Percentiles rank a stretch among this genome's conserved stretches.
Conservation (phyloP, 1,140 invertebrate species). For the Cherax destructor region DNA sequence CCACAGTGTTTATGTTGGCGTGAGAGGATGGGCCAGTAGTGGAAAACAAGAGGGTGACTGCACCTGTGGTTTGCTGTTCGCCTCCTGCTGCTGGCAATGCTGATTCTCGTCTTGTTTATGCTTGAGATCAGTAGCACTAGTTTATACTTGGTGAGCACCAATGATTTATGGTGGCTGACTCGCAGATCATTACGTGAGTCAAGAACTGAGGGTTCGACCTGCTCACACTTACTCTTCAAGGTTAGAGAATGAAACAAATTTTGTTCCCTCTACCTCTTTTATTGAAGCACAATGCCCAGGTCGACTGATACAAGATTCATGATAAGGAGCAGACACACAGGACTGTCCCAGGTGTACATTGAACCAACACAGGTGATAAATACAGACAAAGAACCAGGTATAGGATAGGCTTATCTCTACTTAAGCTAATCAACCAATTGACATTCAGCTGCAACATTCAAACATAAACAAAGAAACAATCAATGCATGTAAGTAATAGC, state of each 20-base stretch:
- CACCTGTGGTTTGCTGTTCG: conserved; percentile 12
- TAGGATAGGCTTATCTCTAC: conserved; percentile 48
- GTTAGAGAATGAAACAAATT: conserved; percentile 50
- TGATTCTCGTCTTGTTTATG: conserved; percentile 38
- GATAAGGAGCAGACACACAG: conserved; percentile 15
- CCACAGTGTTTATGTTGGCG: not conserved
- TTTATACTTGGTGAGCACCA: not conserved
- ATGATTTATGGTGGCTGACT: not conserved
- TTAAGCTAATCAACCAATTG: conserved; percentile 49
- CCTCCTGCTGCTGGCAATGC: not conserved
- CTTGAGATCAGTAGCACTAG: conserved; percentile 18
- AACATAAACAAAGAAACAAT: conserved; percentile 41
- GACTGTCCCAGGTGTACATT: conserved; percentile 11
- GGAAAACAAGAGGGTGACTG: not conserved
- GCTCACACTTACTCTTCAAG: not conserved
- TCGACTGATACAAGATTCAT: conserved; percentile 44
- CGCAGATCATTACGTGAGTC: not conserved
- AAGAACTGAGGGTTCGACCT: conserved; percentile 9
- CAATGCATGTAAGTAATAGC: conserved; percentile 42
- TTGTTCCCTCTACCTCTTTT: conserved; percentile 64
- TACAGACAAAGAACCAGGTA: conserved; percentile 44
- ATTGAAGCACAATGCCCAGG: conserved; percentile 63
- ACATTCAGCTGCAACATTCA: conserved; percentile 58
- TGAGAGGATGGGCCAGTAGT: not conserved
- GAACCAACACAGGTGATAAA: conserved; percentile 55